Base-by-base conservation (phyloP, 2,113 vertebrate genomes). In the Ibidorhyncha struthersii region DNA sequence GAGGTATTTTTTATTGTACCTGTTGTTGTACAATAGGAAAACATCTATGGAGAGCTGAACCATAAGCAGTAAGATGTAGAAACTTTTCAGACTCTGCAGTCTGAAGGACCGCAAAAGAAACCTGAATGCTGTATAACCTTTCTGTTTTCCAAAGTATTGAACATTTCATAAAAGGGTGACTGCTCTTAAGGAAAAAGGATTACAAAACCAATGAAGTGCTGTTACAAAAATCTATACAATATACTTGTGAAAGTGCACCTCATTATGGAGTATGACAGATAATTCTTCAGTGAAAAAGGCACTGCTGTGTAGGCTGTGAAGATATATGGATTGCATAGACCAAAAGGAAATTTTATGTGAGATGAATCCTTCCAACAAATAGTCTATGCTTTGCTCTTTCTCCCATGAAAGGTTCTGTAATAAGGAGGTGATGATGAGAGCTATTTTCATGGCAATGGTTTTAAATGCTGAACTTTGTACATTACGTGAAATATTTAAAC, bases 191-290 rank as follows among this genome's bases (percentile, higher is more conserved):
- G 59, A 70, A 82, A 95, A 93, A 65, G 58, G 49, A 97, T 95
- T 96, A 90, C 56, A 91, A 91, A 97, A 82, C 90, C 86, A 84
- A 76, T 82, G 71, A 95, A 90, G 16, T 80, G 59, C 69, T 96
- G 52, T 91, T 94, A 81, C 50, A 96, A 96, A 97, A 97, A 97
- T 96, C 94, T 72, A 96, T 97, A 86, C 45, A 50, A 78, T 90
- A 66, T 61, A 72, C 82, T 81, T 93, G 87, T 94, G 92, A 95
- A 96, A 96, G 70, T 91, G 71, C 43, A 82, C 32, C 72, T 97
- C 69, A 91, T 97, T 97, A 97, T 81, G 77, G 63, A 76, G 36
- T 85, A 87, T 86, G 96, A 86, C 91, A 97, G 89, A 89, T 73
- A 96, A 96, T 96, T 94, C 80, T 90, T 97, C 72, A 93, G 91